Base-by-base conservation (phyloP, 2,797 vertebrate genomes). In the Trachurus trachurus region DNA sequence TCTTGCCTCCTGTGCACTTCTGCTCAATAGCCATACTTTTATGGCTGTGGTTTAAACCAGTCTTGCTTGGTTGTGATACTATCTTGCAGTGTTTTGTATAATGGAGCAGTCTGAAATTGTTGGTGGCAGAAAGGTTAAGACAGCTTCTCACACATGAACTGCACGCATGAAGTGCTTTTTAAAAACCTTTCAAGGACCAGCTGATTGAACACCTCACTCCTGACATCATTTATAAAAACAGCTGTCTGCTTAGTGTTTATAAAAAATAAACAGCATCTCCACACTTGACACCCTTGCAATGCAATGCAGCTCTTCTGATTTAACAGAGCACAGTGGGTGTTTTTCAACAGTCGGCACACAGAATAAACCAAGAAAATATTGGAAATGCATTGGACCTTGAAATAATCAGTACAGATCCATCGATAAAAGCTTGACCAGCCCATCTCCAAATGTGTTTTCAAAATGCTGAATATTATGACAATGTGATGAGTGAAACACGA, bases 261-360 rank as follows among this genome's bases (percentile, higher is more conserved):
- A 19, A 45, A 39, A 65, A 49, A 45, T 44, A 16, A 26, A 72
- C 44, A 57, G 60, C 29, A 64, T 29, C 57, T 58, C n/a, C 50
- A 45, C 56, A 22, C 11, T 37, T 21, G 61, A 59, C 42, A 34
- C 52, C 52, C 44, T 63, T 26, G 9, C 34, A 31, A 29, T 8
- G 21, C 58, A 64, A 62, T 59, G 76, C 7, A 9, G 40, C 31
- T 62, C 29, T 16, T 21, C 26, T 66, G 21, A 22, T 67, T 66
- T 57, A 63, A 26, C 47, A 1, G 16, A 68, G 39, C 52, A 47
- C 44, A 74, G 50, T 26, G 49, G 26, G 44, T 31, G 9, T 58
- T 71, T 53, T 34, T 39, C 34, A 71, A 52, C 75, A 75, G 80
- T 71, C 44, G 61, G 66, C 57, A 34, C 19, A 17, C 31, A 19